Evolutionary conservation across 2,888 invertebrate species (phyloP), one percentile per base, ranked within the genome.

Genomic region (Tetranychus truncatus): DNA sequence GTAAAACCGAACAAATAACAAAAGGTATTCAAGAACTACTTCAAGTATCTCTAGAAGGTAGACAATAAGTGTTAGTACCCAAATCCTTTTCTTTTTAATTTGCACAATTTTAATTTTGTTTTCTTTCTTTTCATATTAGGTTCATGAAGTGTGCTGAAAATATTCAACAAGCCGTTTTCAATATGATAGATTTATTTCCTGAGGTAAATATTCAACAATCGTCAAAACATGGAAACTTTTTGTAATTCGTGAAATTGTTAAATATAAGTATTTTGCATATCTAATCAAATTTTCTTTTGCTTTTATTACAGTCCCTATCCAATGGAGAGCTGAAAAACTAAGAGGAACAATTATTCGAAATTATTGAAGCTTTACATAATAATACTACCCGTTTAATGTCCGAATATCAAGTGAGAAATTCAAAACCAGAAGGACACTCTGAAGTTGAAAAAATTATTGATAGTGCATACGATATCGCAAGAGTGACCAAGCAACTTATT

Each of bases 401-500:
- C 20, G 66, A 66, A n/a, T 66, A 45, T 18, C 74, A 45, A 11
- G 67, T 20, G 11, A 15, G 21, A 11, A 74, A 71, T 21, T 67
- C 69, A 45, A 55, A 69, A 20, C 24, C 21, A 18, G 45, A 73
- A 8, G 15, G 6, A n/a, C 11, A 18, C 15, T 87, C 46, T 86
- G n/a, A 78, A 77, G 72, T 77, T 79, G 18, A 88, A 80, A 89
- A 89, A 77, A 89, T 93, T 79, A 88, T 92, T 77, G 89, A 89
- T 78, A 90, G 91, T 81, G 94, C 93, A 73, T 95, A 92, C 84
- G 91, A 93, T 82, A 90, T 95, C 81, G 94, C 94, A 81, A 92
- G 91, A 85, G 91, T 92, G 79, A 94, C 92, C 79, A 94, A 94
- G 34, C 45, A 72, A 44, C 20, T 72, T 4, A 69, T 69, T 24